Base-by-base conservation (phyloP, 2,888 invertebrate species). In the Tachina grossa region DNA sequence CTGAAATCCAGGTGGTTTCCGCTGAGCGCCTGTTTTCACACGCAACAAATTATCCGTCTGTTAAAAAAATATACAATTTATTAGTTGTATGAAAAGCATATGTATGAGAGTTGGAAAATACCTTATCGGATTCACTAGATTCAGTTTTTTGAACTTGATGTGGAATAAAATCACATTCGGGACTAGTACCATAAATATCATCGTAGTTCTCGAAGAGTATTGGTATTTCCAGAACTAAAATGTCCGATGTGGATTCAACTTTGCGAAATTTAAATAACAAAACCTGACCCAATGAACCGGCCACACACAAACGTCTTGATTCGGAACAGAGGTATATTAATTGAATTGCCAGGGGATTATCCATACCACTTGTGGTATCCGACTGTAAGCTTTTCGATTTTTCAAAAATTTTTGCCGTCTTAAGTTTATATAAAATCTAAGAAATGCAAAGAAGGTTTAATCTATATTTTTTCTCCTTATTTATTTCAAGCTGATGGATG, bases 1-100 rank as follows among this genome's bases (percentile, higher is more conserved):
- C 94, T 99, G 99, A 95, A 98, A 99, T 88, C 99, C 99, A n/a
- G 98, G 94, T 55, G 96, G 95, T 93, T 98, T 96, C 91, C 98
- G 97, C 91, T 96, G 95, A 85, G 94, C 93, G 51, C 97, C 97
- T 72, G 94, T 93, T 90, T 96, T 95, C 75, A 97, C 96, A 92
- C 94, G 95, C 82, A 96, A 93, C 85, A 93, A 90, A 90, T 93
- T 90, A 91, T 93, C 93, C 89, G 92, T 92, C 93, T 66, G 39
- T 66, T 31, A 6, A 31, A 63, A n/a, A 49, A 1, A 9, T 31
- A 49, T 93, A 69, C 31, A 16, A n/a, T 77, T 22, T n/a, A 55
- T 16, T 22, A 43, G 55, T 8, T 65, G 11, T 9, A 45, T n/a
- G 0, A 45, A 51, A 22, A 1, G 39, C 19, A 41, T 1, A 83